Base-by-base conservation (phyloP, 2,888 invertebrate genomes). In the Eristalis arbustorum region DNA sequence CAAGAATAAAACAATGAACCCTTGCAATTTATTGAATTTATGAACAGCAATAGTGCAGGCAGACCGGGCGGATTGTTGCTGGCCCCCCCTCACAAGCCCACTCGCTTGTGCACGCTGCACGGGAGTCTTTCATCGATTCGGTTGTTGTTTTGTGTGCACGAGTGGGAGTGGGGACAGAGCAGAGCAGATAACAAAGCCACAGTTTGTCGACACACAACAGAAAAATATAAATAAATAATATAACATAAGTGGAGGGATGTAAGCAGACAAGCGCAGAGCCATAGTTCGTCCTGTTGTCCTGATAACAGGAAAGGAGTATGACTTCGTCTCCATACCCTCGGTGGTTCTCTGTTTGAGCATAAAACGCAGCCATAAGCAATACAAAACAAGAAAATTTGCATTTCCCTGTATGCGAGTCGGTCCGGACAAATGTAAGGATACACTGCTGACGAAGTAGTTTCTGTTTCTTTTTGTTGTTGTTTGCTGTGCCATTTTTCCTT, bases 351-450 rank as follows among this genome's bases (percentile, higher is more conserved):
- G 76, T 69, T 76, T 73, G 72, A 82, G 75, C 83, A 87, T 79
- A 83, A 87, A 83, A 87, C 83, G 87, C 87, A 87, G 87, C 72
- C 83, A 87, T 87, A 74, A 87, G 87, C 87, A 87, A 87, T 87
- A 83, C 87, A 83, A 83, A 87, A 87, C 83, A 87, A 87, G 83
- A 83, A 87, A 83, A 87, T 87, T 87, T 87, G 83, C 87, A 87
- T 87, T 87, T 78, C 83, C 83, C 68, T 82, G 81, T 78, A 68
- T 62, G 22, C 3, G 64, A 69, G 74, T 69, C 73, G 56, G 81
- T 69, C 73, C 61, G 81, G 71, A 81, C 74, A 76, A 85, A 77
- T 85, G 76, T 87, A 74, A 78, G 85, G 85, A 87, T 83, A 87
- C 83, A 67, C 64, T 87, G 87, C 87, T 87, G 87, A 87, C 87